phyloP scores from a whole-genome alignment of 2,888 invertebrate genomes.

The Alloscopus bannaensis region DNA sequence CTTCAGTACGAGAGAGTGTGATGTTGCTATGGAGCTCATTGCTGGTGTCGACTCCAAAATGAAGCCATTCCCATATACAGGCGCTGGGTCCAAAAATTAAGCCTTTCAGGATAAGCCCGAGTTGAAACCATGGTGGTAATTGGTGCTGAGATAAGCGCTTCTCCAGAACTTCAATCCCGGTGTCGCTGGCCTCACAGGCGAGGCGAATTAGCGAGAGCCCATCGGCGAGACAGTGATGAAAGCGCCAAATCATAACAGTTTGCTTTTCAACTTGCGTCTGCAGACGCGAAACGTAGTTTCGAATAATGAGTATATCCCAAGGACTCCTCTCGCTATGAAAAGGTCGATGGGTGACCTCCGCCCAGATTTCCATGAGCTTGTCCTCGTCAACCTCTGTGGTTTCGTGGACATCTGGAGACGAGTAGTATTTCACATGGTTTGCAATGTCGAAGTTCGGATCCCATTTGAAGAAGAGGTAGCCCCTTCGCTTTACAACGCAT shows the following conservation, averaged over 20 bases:
- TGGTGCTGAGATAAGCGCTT: too few relatives aligned
- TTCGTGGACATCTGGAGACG: too few relatives aligned
- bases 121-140: too few relatives aligned
- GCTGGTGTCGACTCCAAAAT: too few relatives aligned
- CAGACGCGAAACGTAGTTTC: background rate
- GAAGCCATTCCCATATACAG: too few relatives aligned
- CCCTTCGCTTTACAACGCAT: slow-evolving; percentile 5
- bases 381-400: background rate
- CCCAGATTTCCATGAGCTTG: background rate
- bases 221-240: slow-evolving; percentile 16
- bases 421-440: slow-evolving; percentile 18
- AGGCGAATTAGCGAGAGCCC: slow-evolving; percentile 4
- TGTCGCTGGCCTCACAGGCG: background rate
- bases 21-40: too few relatives aligned
- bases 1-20: too few relatives aligned
- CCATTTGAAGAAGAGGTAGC: slow-evolving; percentile 30
- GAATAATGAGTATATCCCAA: background rate
- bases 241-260: background rate
- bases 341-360: background rate
- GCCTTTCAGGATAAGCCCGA: too few relatives aligned
- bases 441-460: slow-evolving; percentile 28
- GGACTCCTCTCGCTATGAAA: background rate
- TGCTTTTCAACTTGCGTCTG: background rate
- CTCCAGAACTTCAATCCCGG: background rate
- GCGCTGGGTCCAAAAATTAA: too few relatives aligned